Evolutionary conservation across 2,888 invertebrate genomes (phyloP).

Genomic region (Thysanoteuthis rhombus): DNA sequence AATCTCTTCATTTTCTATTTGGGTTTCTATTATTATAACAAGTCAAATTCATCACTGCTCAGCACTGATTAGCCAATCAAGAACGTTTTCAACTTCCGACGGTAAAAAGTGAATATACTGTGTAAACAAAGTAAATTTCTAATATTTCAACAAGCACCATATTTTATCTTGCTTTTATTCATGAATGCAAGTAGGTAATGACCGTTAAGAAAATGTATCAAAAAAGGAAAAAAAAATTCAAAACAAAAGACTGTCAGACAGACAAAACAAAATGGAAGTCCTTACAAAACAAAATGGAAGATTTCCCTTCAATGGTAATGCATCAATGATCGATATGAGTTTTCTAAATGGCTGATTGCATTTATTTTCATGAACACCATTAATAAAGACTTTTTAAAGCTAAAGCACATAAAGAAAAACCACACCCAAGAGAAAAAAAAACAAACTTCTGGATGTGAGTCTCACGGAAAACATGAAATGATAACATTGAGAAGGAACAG

Average conservation of each 20-base stretch:
- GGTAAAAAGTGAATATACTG: neutral
- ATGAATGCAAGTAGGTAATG: neutral
- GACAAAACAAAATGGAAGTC: too few species aligned
- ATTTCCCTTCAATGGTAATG: neutral
- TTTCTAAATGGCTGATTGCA: neutral
- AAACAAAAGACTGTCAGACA: neutral
- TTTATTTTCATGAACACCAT: conserved; percentile 12
- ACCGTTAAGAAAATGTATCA: neutral
- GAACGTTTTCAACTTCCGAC: neutral
- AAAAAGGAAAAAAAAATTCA: neutral
- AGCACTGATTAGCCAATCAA: neutral
- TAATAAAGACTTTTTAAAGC: neutral
- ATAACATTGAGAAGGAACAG: neutral
- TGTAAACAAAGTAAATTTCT: neutral
- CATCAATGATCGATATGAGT: neutral
- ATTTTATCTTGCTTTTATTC: neutral
- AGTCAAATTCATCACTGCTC: neutral
- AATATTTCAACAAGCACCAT: too few species aligned
- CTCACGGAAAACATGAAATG: neutral
- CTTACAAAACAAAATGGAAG: neutral
- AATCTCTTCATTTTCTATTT: neutral
- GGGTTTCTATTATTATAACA: neutral
- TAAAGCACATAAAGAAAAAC: neutral
- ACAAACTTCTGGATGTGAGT: neutral
- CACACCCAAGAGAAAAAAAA: too few species aligned